Evolutionary conservation across 35 echinoderm and acorn worm genomes (phyloP).

Genomic region (Ophioderma brevispina): DNA sequence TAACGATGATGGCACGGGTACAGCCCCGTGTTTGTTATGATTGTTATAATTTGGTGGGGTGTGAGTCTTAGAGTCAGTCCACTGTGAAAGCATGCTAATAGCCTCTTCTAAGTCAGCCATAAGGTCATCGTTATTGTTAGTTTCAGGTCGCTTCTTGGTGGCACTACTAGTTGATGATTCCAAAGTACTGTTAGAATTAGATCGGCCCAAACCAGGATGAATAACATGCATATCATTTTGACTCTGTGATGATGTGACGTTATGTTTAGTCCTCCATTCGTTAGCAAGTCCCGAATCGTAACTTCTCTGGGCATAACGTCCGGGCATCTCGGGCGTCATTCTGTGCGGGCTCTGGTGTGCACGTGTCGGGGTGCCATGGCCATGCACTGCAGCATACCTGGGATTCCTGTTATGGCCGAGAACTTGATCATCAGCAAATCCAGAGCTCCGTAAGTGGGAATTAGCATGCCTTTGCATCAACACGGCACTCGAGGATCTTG

Average conservation of each 20-base stretch:
- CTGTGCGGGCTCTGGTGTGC: too few relatives aligned
- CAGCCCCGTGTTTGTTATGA: background rate
- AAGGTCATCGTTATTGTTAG: slow-evolving; percentile 18
- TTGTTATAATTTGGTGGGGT: slow-evolving; percentile 21
- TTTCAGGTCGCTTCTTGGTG: slow-evolving; percentile 11
- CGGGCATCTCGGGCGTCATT: slow-evolving; percentile 1
- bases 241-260: slow-evolving; percentile 6
- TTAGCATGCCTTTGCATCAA: background rate
- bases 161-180: background rate
- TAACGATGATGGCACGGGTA: slow-evolving; percentile 7
- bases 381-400: background rate
- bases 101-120: slow-evolving; percentile 56
- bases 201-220: slow-evolving; percentile 6
- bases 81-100: slow-evolving; percentile 57
- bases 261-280: background rate
- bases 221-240: background rate
- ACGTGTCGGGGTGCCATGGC: background rate
- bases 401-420: slow-evolving; percentile 4
- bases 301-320: background rate
- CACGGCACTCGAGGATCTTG: slow-evolving; percentile 4
- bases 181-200: slow-evolving; percentile 30
- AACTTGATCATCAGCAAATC: slow-evolving; percentile 5
- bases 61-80: slow-evolving; percentile 22
- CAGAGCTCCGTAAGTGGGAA: background rate
- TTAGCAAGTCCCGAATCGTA: background rate